phyloP scores from a whole-genome alignment of 1,140 invertebrate species.

The Drepana arcuata region DNA sequence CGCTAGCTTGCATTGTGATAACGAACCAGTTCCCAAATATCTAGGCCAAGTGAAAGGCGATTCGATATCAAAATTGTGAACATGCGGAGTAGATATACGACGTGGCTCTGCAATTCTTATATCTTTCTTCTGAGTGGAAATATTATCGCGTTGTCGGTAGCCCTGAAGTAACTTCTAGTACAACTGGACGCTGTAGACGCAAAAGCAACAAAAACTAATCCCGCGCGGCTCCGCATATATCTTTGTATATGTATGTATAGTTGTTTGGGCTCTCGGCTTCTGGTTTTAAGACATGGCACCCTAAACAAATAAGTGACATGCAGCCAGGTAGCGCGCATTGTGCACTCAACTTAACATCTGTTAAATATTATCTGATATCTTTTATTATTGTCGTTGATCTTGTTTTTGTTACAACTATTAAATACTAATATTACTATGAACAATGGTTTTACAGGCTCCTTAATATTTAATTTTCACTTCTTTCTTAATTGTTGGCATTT shows the following conservation, averaged over 20 bases:
- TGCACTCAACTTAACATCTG: constrained; percentile 52
- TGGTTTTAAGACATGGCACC: constrained; percentile 58
- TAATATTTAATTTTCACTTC: too few relatives aligned
- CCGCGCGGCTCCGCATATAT: constrained; percentile 22
- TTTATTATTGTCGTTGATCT: constrained; percentile 31
- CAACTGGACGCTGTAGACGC: constrained; percentile 46
- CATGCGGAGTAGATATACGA: constrained; percentile 27
- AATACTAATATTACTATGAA: too few relatives aligned
- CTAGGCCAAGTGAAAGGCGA: constrained; percentile 67
- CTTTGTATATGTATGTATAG: constrained; percentile 39
- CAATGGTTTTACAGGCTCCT: too few relatives aligned
- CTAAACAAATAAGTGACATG: constrained; percentile 69
- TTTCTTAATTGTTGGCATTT: too few relatives aligned
- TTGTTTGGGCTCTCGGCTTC: constrained; percentile 49
- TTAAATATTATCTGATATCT: constrained; percentile 65
- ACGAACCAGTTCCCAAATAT: constrained; percentile 65
- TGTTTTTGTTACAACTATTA: too few relatives aligned
- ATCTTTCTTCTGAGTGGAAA: too few relatives aligned
- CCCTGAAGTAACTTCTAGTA: constrained; percentile 42
- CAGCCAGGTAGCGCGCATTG: constrained; percentile 51
- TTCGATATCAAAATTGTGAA: constrained; percentile 40
- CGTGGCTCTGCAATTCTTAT: constrained; percentile 1
- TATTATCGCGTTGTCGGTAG: constrained; percentile 12
- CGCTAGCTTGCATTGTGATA: constrained; percentile 45
- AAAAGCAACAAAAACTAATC: constrained; percentile 59